Percentiles rank a stretch among this genome's conserved stretches.
phyloP scores from a whole-genome alignment of 35 echinoderm and acorn worm genomes.

The Apostichopus californicus region DNA sequence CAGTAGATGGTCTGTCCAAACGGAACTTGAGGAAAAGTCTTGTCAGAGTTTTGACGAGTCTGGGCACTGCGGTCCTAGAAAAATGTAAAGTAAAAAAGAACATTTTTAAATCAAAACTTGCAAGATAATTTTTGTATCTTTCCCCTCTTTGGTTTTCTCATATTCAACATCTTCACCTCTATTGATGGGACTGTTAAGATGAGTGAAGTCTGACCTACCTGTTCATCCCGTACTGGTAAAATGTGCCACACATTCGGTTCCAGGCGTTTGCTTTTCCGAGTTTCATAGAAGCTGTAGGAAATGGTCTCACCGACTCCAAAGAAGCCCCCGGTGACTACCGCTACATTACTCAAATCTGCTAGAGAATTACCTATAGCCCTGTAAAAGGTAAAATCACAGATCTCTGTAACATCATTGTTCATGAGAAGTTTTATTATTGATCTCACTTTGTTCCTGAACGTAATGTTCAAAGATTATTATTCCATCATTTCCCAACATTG shows the following conservation, averaged over 20 bases:
- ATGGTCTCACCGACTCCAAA: conserved; percentile 85
- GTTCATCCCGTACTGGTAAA: conserved; percentile 47
- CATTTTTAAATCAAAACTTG: not conserved
- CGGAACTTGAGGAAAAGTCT: conserved; percentile 72
- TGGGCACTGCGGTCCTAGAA: conserved; percentile 83
- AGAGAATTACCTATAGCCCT: conserved; percentile 26
- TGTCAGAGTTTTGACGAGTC: conserved; percentile 68
- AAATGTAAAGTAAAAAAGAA: too few relatives aligned
- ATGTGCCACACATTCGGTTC: conserved; percentile 81
- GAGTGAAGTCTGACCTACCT: not conserved
- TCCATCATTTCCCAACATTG: too few relatives aligned
- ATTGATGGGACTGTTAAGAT: too few relatives aligned
- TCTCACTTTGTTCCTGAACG: too few relatives aligned
- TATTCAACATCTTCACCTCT: not conserved
- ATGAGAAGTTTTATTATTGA: too few relatives aligned
- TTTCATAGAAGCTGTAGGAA: conserved; percentile 85
- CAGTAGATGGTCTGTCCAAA: conserved; percentile 91
- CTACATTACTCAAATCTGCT: conserved; percentile 43
- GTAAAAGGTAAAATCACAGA: not conserved
- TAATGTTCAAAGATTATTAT: too few relatives aligned
- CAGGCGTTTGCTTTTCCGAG: conserved; percentile 42
- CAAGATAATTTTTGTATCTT: not conserved
- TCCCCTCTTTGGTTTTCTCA: not conserved
- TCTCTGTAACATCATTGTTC: not conserved
- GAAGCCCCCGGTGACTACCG: conserved; percentile 90